Evolutionary conservation across 2,888 invertebrate species (phyloP), one percentile per base, ranked within the genome.

Genomic region (Xestia ashworthii): DNA sequence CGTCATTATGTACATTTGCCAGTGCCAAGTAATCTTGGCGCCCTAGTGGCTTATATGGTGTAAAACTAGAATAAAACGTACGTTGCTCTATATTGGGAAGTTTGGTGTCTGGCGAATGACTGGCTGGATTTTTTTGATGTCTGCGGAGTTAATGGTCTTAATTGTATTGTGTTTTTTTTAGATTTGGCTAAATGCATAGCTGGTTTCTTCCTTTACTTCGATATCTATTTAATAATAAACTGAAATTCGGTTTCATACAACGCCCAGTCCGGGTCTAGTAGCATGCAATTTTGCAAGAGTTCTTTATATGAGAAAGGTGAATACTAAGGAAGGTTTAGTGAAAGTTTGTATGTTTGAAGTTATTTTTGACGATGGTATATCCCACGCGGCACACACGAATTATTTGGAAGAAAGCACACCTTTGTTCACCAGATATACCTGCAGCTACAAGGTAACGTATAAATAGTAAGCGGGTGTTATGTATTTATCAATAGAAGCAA

Each of bases 11-110:
- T 83, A 60, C 66, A 74, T 19, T 70, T 53, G 62, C 72, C 65
- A 41, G 60, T 84, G 84, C 87, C 88, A 88, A 88, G 87, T 86
- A 80, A 83, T 88, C 71, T 89, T 88, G 87, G 87, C 89, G 88
- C 84, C 85, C 76, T 76, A 66, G 55, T 75, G 53, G 71, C 84
- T 75, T 82, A 81, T 85, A 87, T 75, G 78, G 84, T 65, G 66
- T 50, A 74, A 74, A 81, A 79, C 74, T 66, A 16, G 46, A 71
- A 79, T 87, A 73, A 73, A 78, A 77, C 73, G 75, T 75, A 68
- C 80, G 55, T 73, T 80, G 86, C 69, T 81, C 81, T 87, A 78
- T 74, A 85, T 82, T 75, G 53, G 75, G 82, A 62, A 48, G 58
- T 71, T 60, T 66, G 41, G 3, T 66, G 77, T 82, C 72, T 85